Base-by-base conservation (phyloP, 2,113 vertebrate species). In the Aix galericulata region DNA sequence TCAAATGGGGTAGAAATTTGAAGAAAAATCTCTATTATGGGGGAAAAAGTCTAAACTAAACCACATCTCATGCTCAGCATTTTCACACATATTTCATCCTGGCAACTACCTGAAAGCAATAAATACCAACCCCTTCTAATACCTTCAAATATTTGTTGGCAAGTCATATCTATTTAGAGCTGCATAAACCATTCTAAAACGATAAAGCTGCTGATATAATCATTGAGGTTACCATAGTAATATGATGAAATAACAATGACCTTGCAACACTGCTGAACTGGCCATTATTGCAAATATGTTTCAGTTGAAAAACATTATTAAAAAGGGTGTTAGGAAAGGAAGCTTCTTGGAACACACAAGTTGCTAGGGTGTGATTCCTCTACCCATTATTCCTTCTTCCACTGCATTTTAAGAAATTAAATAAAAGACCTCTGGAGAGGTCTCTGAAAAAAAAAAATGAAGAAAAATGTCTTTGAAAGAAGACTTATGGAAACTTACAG, bases 141-240 rank as follows among this genome's bases (percentile, higher is more conserved):
- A 86, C 93, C 67, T 87, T 85, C 58, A 94, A 91, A 60, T 66
- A 94, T 90, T 81, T 67, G 79, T 82, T 85, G 88, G 90, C 83
- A 94, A 86, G 42, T 63, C 74, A 85, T 26, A 85, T 78, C 82
- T 91, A 88, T 64, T 91, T 86, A 92, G 27, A 88, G 50, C 59
- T 72, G 22, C 36, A 75, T 31, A 78, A 92, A 75, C 26, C 34
- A 52, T 50, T 80, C 64, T 82, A 46, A 76, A 95, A 59, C 3
- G 2, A 69, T 46, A 87, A 87, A 88, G 48, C 74, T 89, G 75
- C 36, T 77, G 60, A 74, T 46, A 80, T 11, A 88, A 66, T 26
- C 83, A 83, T 1, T 73, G 38, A 74, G 48, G 92, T 96, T 94
- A 91, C 85, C 36, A 85, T 66, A 94, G 82, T 63, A 94, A 58